phyloP scores from a whole-genome alignment of 2,888 invertebrate genomes.

The Zaprionus lineosus region DNA sequence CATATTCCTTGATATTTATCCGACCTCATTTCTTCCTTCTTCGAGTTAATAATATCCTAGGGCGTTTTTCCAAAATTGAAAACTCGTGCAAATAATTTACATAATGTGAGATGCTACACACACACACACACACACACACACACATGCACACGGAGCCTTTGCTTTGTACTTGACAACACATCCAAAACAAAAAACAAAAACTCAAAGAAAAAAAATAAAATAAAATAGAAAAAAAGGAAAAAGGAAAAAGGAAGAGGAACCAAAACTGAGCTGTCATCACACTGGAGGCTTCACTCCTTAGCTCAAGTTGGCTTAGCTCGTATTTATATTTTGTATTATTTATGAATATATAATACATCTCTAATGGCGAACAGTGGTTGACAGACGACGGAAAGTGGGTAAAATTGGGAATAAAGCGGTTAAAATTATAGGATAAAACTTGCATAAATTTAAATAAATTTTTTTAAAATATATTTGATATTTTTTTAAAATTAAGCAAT shows the following conservation, averaged over 20 bases:
- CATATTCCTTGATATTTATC: conserved; percentile 56
- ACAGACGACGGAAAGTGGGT: no score
- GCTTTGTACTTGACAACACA: no score
- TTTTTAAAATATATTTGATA: no score
- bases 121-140: conserved; percentile 1
- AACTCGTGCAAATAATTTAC: conserved; percentile 76
- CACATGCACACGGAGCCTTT: conserved; percentile 4
- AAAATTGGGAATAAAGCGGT: no score
- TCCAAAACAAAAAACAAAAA: conserved; percentile 13
- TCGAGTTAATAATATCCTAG: conserved; percentile 67
- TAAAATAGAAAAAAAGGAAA: conserved; percentile 1
- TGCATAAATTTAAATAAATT: no score
- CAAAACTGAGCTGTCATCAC: conserved; percentile 64
- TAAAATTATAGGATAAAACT: no score
- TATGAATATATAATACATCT: conserved; percentile 63
- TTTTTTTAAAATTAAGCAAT: no score
- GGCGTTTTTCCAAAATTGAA: conserved; percentile 74
- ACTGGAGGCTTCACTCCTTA: conserved; percentile 40
- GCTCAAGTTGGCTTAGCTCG: conserved; percentile 34
- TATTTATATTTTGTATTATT: conserved; percentile 71
- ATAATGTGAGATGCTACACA: conserved; percentile 52
- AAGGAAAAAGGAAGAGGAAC: conserved; percentile 4
- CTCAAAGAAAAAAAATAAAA: conserved; percentile 18
- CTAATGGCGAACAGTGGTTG: conserved; percentile 46
- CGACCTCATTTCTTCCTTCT: conserved; percentile 19